Base-by-base conservation (phyloP, 2,797 vertebrate species). In the Microhierax caerulescens region DNA sequence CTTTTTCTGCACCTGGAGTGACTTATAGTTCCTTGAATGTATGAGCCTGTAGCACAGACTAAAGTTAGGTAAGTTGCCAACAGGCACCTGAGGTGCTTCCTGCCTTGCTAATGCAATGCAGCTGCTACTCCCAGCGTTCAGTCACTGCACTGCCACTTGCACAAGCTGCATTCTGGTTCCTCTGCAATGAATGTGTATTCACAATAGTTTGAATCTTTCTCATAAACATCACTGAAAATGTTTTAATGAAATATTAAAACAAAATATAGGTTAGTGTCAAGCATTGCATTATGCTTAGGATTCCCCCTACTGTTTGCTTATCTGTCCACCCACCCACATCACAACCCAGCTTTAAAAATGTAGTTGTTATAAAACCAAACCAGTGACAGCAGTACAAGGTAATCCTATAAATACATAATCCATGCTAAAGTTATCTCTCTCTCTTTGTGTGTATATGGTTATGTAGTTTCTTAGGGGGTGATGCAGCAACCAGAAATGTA, bases 351-450 rank as follows among this genome's bases (percentile, higher is more conserved):
- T 95, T 95, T 92, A 69, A 93, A 97, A 92, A 90, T 92, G 54
- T 2, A 67, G 56, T 67, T 60, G 67, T 95, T 96, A 87, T 23
- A 94, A 95, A 96, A 95, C 88, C 39, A 53, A 82, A 79, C 19
- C 28, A 89, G 39, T 64, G n/a, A 45, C 76, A 93, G 76, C 68
- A 76, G 36, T 77, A 37, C 57, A 36, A 90, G 61, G 65, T 96
- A 93, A 92, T 93, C 60, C 92, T 95, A 61, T 92, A 94, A 97
- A 92, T 95, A 79, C 59, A 32, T 94, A 96, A 86, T 95, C 85
- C 54, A 57, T 74, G 60, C 88, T 85, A 16, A 94, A 91, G 53
- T 89, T 90, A 22, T 70, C 25, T 64, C 48, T 63, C 20, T 64
- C 23, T 86, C 14, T 43, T 19, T 59, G 4, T 83, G 20, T 83